phyloP scores from a whole-genome alignment of 1,140 invertebrate genomes.

The Limonius californicus region DNA sequence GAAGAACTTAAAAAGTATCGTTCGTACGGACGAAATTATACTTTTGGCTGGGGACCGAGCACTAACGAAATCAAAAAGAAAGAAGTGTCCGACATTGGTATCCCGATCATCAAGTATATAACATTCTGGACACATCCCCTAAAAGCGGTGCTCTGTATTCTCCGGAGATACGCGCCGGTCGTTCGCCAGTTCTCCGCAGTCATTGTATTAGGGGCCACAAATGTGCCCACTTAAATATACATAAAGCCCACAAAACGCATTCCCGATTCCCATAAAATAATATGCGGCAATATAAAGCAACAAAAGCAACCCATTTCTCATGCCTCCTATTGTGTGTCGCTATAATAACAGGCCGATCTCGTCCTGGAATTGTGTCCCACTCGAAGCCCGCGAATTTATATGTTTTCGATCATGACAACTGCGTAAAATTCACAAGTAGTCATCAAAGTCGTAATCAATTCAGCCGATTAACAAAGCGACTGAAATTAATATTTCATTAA shows the following conservation, averaged over 20 bases:
- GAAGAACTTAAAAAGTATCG: too few relatives aligned
- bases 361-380: not conserved
- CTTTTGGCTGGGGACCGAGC: too few relatives aligned
- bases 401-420: not conserved
- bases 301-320: not conserved
- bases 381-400: not conserved
- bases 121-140: slow-evolving; percentile 25
- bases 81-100: not conserved
- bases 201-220: slow-evolving; percentile 29
- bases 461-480: too few relatives aligned
- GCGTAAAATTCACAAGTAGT: too few relatives aligned
- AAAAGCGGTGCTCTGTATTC: slow-evolving; percentile 27
- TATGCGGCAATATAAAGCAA: not conserved
- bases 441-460: too few relatives aligned
- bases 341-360: not conserved
- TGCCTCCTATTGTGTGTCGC: not conserved
- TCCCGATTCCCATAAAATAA: slow-evolving; percentile 11
- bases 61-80: too few relatives aligned
- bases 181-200: slow-evolving; percentile 25
- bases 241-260: slow-evolving; percentile 17
- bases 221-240: slow-evolving; percentile 29
- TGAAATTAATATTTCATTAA: too few relatives aligned
- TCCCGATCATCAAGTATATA: not conserved
- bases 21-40: too few relatives aligned
- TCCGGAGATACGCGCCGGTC: slow-evolving; percentile 16